A percentile compares a stretch with the other conserved stretches of the same genome.
phyloP scores from a whole-genome alignment of 2,113 vertebrate genomes.

The Hemiprocne comata region DNA sequence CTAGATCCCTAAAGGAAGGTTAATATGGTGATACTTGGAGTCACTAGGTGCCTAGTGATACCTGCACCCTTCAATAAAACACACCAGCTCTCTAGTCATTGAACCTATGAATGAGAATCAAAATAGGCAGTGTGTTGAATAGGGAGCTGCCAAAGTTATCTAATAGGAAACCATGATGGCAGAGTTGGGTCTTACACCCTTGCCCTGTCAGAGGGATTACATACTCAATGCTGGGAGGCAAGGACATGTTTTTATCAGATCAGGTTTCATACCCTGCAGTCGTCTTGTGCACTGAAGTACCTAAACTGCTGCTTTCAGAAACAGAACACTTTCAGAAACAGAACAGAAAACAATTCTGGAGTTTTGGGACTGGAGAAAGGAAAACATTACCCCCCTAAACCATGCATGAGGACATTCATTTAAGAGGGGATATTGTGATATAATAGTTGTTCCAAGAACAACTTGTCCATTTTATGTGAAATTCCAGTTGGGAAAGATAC shows the following conservation, averaged over 20 bases:
- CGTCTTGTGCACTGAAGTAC: neutral
- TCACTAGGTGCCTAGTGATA: neutral
- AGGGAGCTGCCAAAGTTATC: neutral
- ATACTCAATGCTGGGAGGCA: neutral
- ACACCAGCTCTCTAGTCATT: neutral
- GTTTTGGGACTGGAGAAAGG: neutral
- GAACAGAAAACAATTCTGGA: neutral
- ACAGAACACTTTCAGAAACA: neutral
- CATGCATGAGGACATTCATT: neutral
- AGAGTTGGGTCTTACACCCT: neutral
- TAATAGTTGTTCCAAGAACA: neutral
- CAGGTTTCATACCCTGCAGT: neutral
- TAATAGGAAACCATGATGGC: neutral
- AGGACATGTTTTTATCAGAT: neutral
- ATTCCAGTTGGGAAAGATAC: neutral
- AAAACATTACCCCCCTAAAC: neutral
- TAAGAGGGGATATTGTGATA: neutral
- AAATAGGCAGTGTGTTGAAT: neutral
- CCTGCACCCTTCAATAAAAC: neutral
- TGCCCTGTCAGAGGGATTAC: neutral
- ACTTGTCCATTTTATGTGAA: neutral
- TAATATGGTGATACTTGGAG: neutral
- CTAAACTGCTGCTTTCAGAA: neutral
- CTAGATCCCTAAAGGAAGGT: neutral
- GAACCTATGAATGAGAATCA: neutral